Conservation (phyloP, 2,888 invertebrate species). For the Pachydiplax longipennis region DNA sequence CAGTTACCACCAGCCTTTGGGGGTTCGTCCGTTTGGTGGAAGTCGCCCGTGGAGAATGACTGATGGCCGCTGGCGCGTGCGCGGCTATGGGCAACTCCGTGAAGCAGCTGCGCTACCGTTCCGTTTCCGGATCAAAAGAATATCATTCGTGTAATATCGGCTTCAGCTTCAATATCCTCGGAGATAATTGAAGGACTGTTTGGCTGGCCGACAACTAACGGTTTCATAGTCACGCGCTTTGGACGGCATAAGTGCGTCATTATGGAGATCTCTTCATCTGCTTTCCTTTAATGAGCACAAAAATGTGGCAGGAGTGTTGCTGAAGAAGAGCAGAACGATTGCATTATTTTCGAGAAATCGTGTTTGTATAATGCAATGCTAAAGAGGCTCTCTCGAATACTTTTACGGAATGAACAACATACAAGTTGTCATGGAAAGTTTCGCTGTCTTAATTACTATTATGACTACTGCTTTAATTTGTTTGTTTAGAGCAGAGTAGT, state of each 20-base stretch:
- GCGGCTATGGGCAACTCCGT: background rate
- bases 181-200: background rate
- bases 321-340: background rate
- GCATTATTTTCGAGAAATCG: too few species aligned
- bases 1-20: too few species aligned
- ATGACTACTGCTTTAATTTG: too few species aligned
- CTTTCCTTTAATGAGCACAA: background rate
- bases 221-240: background rate
- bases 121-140: background rate
- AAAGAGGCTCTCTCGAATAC: too few species aligned
- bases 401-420: too few species aligned
- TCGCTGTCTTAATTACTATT: too few species aligned
- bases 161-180: background rate
- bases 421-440: too few species aligned
- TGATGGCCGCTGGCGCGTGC: background rate
- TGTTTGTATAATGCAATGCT: too few species aligned
- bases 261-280: background rate
- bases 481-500: too few species aligned
- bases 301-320: background rate
- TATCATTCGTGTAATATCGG: background rate
- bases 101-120: background rate
- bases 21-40: background rate
- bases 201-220: background rate
- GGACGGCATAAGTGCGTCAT: background rate
- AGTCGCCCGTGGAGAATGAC: background rate